Conservation (phyloP, 2,888 invertebrate species). For the Ornithoptera priamus region DNA sequence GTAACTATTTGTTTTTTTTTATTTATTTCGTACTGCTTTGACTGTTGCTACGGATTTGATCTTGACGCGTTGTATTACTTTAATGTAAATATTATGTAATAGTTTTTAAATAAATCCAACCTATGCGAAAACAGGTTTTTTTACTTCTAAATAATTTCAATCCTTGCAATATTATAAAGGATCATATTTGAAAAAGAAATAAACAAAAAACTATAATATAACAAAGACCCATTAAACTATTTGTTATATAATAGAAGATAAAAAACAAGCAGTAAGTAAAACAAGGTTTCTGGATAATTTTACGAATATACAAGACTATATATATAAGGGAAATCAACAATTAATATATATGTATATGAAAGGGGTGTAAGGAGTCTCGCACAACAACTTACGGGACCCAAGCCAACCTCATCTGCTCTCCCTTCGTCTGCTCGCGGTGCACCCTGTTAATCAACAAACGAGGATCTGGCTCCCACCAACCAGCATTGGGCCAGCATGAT, state of each 20-base stretch:
- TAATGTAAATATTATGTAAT: slow-evolving; percentile 73
- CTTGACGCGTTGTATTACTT: slow-evolving; percentile 75
- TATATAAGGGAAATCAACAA: background rate
- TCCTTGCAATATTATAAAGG: too few relatives aligned
- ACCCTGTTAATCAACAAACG: too few relatives aligned
- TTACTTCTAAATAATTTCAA: slow-evolving; percentile 30
- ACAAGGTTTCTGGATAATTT: background rate
- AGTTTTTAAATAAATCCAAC: slow-evolving; percentile 70
- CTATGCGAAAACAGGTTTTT: slow-evolving; percentile 52
- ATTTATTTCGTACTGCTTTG: slow-evolving; percentile 71
- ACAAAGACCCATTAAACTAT: too few relatives aligned
- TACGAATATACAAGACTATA: background rate
- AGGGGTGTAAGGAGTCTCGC: too few relatives aligned
- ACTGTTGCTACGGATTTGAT: slow-evolving; percentile 78
- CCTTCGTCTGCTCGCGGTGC: too few relatives aligned
- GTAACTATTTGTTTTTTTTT: slow-evolving; percentile 44
- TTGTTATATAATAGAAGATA: background rate
- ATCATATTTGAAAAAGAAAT: background rate
- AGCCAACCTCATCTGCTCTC: too few relatives aligned
- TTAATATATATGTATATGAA: background rate
- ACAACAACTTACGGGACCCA: too few relatives aligned
- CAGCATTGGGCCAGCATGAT: too few relatives aligned
- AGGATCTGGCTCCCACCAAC: too few relatives aligned
- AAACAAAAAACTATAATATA: background rate
- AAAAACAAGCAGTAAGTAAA: background rate